A percentile compares a stretch with the other conserved stretches of the same genome.
These are phyloP conservation scores for Musca domestica DNA, from an alignment of 1,140 invertebrate species.

Conservation along the genomic window DNA sequence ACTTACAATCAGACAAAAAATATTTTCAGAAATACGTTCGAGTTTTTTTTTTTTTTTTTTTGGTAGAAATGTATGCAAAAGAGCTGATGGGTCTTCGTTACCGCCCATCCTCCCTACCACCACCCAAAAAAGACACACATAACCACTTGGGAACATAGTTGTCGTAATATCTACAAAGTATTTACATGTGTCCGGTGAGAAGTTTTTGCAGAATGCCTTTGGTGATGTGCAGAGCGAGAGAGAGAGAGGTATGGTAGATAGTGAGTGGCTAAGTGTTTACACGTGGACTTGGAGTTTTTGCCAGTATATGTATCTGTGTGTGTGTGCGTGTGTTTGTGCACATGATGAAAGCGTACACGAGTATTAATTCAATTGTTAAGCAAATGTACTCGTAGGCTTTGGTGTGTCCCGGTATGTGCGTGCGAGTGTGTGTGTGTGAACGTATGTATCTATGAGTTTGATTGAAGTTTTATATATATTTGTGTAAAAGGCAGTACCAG, in stretches of 20 bases:
- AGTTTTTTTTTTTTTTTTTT: too few species aligned
- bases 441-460: not conserved
- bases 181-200: conserved; percentile 22
- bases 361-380: conserved; percentile 20
- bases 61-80: too few species aligned
- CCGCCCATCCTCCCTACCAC: too few species aligned
- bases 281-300: not conserved
- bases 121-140: too few species aligned
- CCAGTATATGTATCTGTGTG: not conserved
- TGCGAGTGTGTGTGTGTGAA: not conserved
- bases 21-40: too few species aligned
- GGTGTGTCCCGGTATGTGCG: not conserved
- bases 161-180: conserved; percentile 13
- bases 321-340: not conserved
- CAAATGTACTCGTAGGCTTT: conserved; percentile 3
- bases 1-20: not conserved
- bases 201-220: not conserved
- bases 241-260: too few species aligned
- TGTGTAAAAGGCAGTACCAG: not conserved
- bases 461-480: not conserved
- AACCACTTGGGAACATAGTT: conserved; percentile 9
- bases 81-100: too few species aligned
- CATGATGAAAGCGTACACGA: conserved; percentile 5
- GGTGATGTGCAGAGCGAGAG: too few species aligned
- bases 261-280: too few species aligned